Conservation (phyloP, 2,888 invertebrate species). For the Hirtodrosophila trivittata region DNA sequence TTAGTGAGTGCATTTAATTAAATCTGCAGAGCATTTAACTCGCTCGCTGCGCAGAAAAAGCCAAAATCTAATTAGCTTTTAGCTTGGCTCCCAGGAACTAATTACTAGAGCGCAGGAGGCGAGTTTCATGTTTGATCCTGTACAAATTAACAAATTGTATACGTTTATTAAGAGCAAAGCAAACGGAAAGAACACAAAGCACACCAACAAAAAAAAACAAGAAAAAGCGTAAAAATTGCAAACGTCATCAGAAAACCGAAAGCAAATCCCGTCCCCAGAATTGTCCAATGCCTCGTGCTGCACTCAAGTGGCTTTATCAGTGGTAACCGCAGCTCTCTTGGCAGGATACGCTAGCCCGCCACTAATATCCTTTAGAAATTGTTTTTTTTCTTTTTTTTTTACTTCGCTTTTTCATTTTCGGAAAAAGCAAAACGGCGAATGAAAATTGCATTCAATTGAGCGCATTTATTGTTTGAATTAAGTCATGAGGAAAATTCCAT, state of each 20-base stretch:
- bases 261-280: conserved; percentile 23
- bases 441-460: conserved; percentile 82
- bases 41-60: conserved; percentile 53
- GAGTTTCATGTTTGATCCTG: conserved; percentile 74
- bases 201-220: conserved; percentile 24
- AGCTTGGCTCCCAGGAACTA: conserved; percentile 64
- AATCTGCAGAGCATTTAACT: conserved; percentile 71
- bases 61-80: conserved; percentile 70
- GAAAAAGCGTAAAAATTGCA: conserved; percentile 70
- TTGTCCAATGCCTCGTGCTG: conserved; percentile 50
- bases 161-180: conserved; percentile 75
- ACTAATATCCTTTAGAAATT: conserved; percentile 68
- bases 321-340: conserved; percentile 67
- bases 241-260: conserved; percentile 73
- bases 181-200: conserved; percentile 69
- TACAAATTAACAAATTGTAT: conserved; percentile 80
- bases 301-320: conserved; percentile 82
- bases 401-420: conserved; percentile 42
- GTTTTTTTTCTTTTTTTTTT: conserved; percentile 21
- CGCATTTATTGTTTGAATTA: conserved; percentile 83
- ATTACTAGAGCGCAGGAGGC: conserved; percentile 53
- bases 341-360: conserved; percentile 52
- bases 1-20: conserved; percentile 69
- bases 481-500: conserved; percentile 84
- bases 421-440: conserved; percentile 66